These are phyloP conservation scores for Polyergus mexicanus DNA, from an alignment of 1,140 invertebrate species.

Conservation along the genomic window DNA sequence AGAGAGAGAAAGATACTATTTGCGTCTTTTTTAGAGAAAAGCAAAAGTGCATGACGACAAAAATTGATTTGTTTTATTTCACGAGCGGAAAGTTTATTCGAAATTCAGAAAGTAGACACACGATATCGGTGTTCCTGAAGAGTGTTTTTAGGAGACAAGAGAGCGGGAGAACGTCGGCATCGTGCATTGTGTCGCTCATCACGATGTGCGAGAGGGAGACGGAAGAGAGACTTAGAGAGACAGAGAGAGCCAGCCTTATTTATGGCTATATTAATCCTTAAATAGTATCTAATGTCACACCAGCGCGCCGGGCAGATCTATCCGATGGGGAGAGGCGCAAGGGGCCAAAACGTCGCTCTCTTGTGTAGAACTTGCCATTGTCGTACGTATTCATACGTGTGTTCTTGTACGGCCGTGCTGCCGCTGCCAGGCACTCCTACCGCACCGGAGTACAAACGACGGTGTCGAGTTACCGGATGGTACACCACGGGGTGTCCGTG, in stretches of 20 bases:
- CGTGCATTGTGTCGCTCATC: constrained; percentile 73
- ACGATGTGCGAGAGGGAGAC: constrained; percentile 39
- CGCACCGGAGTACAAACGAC: constrained; percentile 84
- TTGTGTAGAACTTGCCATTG: constrained; percentile 84
- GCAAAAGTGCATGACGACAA: neutral
- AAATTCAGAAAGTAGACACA: neutral
- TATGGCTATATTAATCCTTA: constrained; percentile 87
- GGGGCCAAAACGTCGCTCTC: constrained; percentile 33
- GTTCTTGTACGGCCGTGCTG: constrained; percentile 82
- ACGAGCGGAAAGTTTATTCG: neutral
- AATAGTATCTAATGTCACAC: constrained; percentile 87
- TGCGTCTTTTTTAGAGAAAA: neutral
- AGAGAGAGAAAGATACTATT: neutral
- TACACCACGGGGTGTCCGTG: constrained; percentile 85
- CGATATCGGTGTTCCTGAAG: neutral
- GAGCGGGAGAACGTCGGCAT: constrained; percentile 44
- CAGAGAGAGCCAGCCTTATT: constrained; percentile 83
- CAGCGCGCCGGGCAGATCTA: constrained; percentile 80
- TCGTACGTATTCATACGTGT: constrained; percentile 85
- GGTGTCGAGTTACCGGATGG: constrained; percentile 87
- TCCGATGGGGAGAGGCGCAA: constrained; percentile 76
- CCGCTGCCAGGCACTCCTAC: constrained; percentile 81
- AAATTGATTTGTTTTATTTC: constrained; percentile 29
- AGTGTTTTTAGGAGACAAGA: constrained; percentile 23
- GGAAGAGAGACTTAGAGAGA: neutral